Conservation (phyloP, 2,888 invertebrate species). For the Lasioglossum leucozonium region DNA sequence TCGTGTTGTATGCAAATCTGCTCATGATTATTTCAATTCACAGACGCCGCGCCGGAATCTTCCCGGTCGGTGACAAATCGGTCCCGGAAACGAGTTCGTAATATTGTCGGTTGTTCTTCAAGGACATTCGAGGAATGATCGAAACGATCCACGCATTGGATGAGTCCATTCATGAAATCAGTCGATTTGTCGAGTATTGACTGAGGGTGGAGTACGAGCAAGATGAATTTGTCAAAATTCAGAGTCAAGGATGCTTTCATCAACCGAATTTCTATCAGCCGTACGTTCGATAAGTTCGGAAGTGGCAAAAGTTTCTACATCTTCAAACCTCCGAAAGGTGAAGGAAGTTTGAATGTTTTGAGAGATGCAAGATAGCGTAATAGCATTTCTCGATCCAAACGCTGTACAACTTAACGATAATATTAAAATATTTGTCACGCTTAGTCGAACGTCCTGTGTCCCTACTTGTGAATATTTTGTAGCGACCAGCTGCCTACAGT, state of each 20-base stretch:
- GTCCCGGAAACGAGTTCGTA: slow-evolving; percentile 22
- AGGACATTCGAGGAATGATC: background rate
- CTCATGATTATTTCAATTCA: slow-evolving; percentile 73
- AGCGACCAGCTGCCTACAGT: too few species aligned
- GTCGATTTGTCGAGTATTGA: background rate
- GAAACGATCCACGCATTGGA: background rate
- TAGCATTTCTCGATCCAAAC: too few species aligned
- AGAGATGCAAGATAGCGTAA: background rate
- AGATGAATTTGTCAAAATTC: background rate
- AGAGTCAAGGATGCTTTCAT: background rate
- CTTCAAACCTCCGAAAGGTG: background rate
- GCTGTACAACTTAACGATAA: too few species aligned
- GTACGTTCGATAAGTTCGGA: background rate
- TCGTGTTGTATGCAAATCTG: slow-evolving; percentile 70
- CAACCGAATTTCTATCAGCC: background rate
- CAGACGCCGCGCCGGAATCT: slow-evolving; percentile 37
- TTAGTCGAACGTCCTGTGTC: too few species aligned
- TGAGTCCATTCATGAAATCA: background rate
- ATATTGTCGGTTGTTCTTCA: slow-evolving; percentile 29
- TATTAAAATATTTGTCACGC: too few species aligned
- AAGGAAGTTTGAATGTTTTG: background rate
- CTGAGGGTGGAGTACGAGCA: background rate
- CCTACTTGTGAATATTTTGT: too few species aligned
- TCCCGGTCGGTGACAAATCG: slow-evolving; percentile 31
- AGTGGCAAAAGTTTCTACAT: background rate